These are phyloP conservation scores for Andricus quercusramuli DNA, from an alignment of 2,888 invertebrate genomes.

Conservation along the genomic window DNA sequence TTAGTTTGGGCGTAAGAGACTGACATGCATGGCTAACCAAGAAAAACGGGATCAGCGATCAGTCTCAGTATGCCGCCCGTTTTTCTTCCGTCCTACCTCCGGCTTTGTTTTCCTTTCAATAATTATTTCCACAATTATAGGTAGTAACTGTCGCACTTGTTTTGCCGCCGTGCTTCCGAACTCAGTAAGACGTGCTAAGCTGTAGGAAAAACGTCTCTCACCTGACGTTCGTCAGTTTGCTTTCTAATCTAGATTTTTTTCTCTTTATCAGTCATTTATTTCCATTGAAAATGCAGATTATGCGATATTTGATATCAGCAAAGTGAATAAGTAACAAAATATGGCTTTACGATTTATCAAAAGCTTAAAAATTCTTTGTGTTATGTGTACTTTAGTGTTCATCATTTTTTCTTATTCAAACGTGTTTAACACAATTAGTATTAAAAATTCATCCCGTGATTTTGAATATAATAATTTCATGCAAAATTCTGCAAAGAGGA, in stretches of 20 bases:
- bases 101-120: slow-evolving; percentile 12
- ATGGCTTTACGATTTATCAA: slow-evolving; percentile 5
- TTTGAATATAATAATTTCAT: background rate
- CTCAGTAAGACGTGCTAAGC: background rate
- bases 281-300: background rate
- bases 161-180: background rate
- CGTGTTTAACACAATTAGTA: background rate
- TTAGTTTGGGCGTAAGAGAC: slow-evolving; percentile 32
- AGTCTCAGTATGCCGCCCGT: slow-evolving; percentile 34
- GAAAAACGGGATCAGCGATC: slow-evolving; percentile 68
- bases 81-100: background rate
- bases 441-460: background rate
- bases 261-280: background rate
- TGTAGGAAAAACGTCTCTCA: background rate
- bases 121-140: slow-evolving; percentile 11
- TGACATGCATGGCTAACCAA: slow-evolving; percentile 67
- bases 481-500: background rate
- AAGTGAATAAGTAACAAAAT: background rate
- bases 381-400: background rate
- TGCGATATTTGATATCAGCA: background rate
- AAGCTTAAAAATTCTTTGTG: background rate
- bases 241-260: background rate
- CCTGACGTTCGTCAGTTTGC: background rate
- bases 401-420: background rate
- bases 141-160: background rate